Conservation (phyloP, 1,140 invertebrate species). For the Adelges cooleyi region DNA sequence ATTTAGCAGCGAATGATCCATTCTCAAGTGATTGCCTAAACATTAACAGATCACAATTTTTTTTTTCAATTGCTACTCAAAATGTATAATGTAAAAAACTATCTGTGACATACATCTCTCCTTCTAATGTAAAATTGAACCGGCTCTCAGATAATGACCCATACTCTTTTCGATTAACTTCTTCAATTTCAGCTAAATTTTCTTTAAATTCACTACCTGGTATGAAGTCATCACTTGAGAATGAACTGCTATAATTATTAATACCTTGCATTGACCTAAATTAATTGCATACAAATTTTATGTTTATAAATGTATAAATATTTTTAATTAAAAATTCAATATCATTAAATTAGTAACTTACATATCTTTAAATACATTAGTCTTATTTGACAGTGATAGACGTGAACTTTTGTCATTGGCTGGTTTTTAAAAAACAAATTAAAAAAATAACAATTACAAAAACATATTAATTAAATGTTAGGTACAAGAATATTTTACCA, state of each 20-base stretch:
- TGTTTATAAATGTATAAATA: too few species aligned
- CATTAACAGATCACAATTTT: too few species aligned
- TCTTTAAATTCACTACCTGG: conserved; percentile 18
- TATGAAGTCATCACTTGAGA: conserved; percentile 6
- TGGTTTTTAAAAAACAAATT: neutral
- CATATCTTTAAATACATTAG: conserved; percentile 14
- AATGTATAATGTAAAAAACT: too few species aligned
- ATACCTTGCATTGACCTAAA: neutral
- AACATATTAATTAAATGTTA: too few species aligned
- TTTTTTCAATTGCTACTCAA: too few species aligned
- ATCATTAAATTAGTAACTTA: neutral
- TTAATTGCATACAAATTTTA: too few species aligned
- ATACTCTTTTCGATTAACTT: conserved; percentile 9
- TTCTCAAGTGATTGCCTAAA: conserved; percentile 11
- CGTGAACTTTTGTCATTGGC: neutral
- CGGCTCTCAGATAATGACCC: conserved; percentile 19
- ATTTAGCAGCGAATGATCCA: conserved; percentile 8
- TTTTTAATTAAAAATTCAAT: too few species aligned
- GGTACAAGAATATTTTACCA: neutral
- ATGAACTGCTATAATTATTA: neutral
- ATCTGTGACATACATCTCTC: neutral
- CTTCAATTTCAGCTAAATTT: conserved; percentile 23
- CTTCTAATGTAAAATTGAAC: conserved; percentile 20
- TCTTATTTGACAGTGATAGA: neutral
- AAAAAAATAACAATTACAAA: too few species aligned